Base-by-base conservation (phyloP, 2,888 invertebrate genomes). In the Azorinus chamasolen region DNA sequence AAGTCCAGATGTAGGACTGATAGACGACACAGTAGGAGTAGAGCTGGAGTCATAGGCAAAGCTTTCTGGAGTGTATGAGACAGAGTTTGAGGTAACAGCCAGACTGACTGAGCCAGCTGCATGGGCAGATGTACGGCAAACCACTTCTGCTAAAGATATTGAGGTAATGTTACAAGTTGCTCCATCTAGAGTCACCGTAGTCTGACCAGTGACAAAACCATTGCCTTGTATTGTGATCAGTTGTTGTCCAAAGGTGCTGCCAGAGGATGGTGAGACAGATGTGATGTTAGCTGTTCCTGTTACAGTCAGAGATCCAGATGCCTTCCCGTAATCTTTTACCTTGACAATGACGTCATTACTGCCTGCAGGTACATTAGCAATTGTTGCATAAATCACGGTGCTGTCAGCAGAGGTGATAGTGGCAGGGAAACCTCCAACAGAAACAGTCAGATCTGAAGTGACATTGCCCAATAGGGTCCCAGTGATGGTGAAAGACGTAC, bases 391-490 rank as follows among this genome's bases (percentile, higher is more conserved):
- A 3, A 91, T 61, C 22, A 59, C 14, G 0, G 85, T 86, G 5
- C 76, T 77, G 5, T 70, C 68, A 1, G 78, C 81, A 10, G 58
- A 61, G 0, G 65, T 48, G 0, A 88, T 77, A 0, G 61, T 50
- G 27, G 89, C 91, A 14, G 58, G 18, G 16, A 79, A 84, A 10
- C 84, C 86, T 12, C 88, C 90, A 24, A 91, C 59, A 5, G 37
- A 71, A 1, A 90, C 89, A 5, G 50, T 61, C 18, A 83, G 68
- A 4, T 79, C 75, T 6, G 58, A 25, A 8, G 59, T 45, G 4
- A 63, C 54, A 2, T 62, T 69, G 6, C 78, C 83, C 45, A 89
- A 74, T 2, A 54, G 64, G 2, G 68, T 70, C 10, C 89, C 89
- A 10, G 74, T 66, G 14, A 89, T 73, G 1, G 73, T 84, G 20